Evolutionary conservation across 2,797 vertebrate species (phyloP), one percentile per base, ranked within the genome.

Genomic region (Rhinichthys osculus): DNA sequence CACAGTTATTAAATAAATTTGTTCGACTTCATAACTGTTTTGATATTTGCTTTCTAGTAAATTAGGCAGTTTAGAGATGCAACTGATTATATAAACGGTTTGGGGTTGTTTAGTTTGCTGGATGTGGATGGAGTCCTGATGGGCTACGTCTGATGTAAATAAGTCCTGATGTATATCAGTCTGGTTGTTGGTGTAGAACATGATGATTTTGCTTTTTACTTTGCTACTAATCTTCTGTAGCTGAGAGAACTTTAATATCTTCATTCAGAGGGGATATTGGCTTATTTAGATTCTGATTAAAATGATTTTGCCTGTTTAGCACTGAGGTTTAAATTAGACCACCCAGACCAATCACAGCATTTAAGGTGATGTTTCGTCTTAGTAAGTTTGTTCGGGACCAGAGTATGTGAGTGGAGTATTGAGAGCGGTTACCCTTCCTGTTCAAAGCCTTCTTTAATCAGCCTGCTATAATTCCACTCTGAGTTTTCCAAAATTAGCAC

Each of bases 201-300:
- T 70, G 44, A 78, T 7, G 52, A 38, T 50, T 47, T 38, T 90
- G 90, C 87, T 93, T 92, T 93, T 50, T 27, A 13, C 27, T 74
- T 82, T 4, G 30, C 30, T 16, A 62, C 7, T 16, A 35, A 90
- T 89, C 89, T 90, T 87, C 84, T 38, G 77, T 84, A 64, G 79
- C 69, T 16, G 7, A 74, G 40, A 70, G 42, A 74, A 44, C 92
- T 94, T 93, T 94, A 93, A 95, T 93, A 93, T 94, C 89, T 93
- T 89, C 88, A 91, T 93, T 90, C 91, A 92, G 87, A 70, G 85
- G 89, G 92, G 88, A 88, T 91, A 92, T 91, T 85, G 88, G 81
- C 92, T 94, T 91, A 92, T 95, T 94, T 94, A 90, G 91, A 94
- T 95, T 93, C 92, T 87, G 90, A 92, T 91, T 93, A 91, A 91